Evolutionary conservation across 1,140 invertebrate species (phyloP).

Genomic region (Zaprionus davidi): DNA sequence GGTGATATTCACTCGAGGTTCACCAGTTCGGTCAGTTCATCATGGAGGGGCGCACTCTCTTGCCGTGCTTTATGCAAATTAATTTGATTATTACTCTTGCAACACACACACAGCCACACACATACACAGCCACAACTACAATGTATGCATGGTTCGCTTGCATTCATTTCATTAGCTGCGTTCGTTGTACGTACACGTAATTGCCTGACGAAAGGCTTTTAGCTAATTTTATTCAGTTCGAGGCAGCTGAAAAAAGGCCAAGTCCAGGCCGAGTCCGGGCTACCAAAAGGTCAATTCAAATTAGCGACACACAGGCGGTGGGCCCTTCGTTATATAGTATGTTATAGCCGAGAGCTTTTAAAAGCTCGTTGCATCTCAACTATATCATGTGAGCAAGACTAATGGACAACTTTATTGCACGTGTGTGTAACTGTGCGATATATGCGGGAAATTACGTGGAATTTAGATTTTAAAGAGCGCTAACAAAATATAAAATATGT

Average conservation of each 20-base stretch:
- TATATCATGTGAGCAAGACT: neutral
- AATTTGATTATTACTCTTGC: slow-evolving; percentile 66
- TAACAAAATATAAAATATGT: neutral
- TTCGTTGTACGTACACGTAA: slow-evolving; percentile 16
- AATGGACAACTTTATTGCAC: neutral
- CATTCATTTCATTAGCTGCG: slow-evolving; percentile 67
- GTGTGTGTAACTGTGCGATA: neutral
- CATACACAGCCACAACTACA: neutral
- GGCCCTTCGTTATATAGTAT: neutral
- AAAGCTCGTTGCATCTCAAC: slow-evolving; percentile 16
- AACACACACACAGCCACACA: neutral
- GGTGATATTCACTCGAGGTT: slow-evolving; percentile 3
- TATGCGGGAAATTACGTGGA: neutral
- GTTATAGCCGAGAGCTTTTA: neutral
- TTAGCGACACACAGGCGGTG: neutral
- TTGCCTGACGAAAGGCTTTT: slow-evolving; percentile 53
- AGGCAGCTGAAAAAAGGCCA: slow-evolving; percentile 4
- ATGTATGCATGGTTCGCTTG: slow-evolving; percentile 40
- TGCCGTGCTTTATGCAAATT: slow-evolving; percentile 64
- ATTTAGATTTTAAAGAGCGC: neutral
- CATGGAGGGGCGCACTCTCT: neutral
- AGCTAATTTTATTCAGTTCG: slow-evolving; percentile 62
- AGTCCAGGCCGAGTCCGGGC: slow-evolving; percentile 6
- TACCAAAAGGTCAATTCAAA: slow-evolving; percentile 23
- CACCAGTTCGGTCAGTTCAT: neutral